Evolutionary conservation across 2,113 vertebrate species (phyloP), one percentile per base, ranked within the genome.

Genomic region (Anhinga anhinga): DNA sequence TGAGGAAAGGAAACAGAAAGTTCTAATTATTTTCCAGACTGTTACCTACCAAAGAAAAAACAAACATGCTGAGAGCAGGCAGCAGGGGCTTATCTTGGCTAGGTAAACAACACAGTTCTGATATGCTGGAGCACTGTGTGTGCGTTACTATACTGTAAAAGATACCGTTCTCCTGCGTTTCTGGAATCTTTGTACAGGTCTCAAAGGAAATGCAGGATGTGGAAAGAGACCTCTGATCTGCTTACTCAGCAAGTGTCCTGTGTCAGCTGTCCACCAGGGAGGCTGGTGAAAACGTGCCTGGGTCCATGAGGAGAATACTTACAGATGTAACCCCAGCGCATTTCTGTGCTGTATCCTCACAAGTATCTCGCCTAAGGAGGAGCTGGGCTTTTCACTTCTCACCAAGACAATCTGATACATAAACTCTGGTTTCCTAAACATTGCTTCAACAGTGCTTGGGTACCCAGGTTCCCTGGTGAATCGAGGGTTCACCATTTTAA

Each of bases 271-370:
- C n/a, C 17, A 14, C 18, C 4, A 19, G n/a, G 20, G 12, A 49
- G 30, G 40, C 30, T 93, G 49, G 26, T 0, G 0, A 42, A 70
- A 65, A 22, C 9, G 9, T 15, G 5, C 15, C 34, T 53, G 49
- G 38, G 44, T 65, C 15, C 30, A 1, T 13, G 23, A 38, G 11
- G 36, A 50, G 29, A 11, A 15, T 47, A 13, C 11, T 69, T 70
- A 40, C 4, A 0, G 4, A 1, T 13, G 27, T 62, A 69, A 62
- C 13, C 9, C 20, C 38, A 27, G 30, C 0, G 1, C 10, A 30
- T 56, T 67, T 56, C n/a, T 59, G 20, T n/a, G 34, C 55, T 42
- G 34, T 38, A 6, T n/a, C 10, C 19, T 70, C 29, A 25, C 10
- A 30, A 34, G 18, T 12, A 10, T 25, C 47, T 86, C 65, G 47